A percentile compares a stretch with the other conserved stretches of the same genome.
Evolutionary conservation across 2,113 vertebrate genomes (phyloP).

Genomic region (Eclectus roratus): DNA sequence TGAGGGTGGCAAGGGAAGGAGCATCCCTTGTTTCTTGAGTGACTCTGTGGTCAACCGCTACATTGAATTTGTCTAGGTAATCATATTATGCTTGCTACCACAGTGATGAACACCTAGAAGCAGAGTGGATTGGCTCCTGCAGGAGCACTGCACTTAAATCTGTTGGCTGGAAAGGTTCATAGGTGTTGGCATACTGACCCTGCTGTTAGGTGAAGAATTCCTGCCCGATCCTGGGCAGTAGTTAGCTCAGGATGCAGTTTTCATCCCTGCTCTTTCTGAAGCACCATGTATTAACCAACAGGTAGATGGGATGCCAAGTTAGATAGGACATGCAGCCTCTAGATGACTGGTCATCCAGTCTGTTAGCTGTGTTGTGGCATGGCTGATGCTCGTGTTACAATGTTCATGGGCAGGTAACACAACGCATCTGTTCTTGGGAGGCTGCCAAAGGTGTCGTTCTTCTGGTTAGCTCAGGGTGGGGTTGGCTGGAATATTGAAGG

Average conservation of each 20-base stretch:
- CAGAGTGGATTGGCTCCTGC: not conserved
- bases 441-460: not conserved
- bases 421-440: not conserved
- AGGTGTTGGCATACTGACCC: not conserved
- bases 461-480: not conserved
- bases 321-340: not conserved
- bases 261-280: not conserved
- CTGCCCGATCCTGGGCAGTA: not conserved
- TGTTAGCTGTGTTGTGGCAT: too few relatives aligned
- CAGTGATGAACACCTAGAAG: not conserved
- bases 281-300: not conserved
- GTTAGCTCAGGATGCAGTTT: not conserved
- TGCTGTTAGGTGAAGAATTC: not conserved
- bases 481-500: not conserved
- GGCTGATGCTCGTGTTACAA: not conserved
- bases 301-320: not conserved
- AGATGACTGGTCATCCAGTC: not conserved
- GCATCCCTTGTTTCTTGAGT: conserved; percentile 25
- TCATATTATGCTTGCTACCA: not conserved
- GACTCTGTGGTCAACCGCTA: not conserved
- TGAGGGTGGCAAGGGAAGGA: not conserved
- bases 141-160: not conserved
- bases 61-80: not conserved
- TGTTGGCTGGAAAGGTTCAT: not conserved
- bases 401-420: not conserved